Base-by-base conservation (phyloP, 2,113 vertebrate species). In the Phainopepla nitens region DNA sequence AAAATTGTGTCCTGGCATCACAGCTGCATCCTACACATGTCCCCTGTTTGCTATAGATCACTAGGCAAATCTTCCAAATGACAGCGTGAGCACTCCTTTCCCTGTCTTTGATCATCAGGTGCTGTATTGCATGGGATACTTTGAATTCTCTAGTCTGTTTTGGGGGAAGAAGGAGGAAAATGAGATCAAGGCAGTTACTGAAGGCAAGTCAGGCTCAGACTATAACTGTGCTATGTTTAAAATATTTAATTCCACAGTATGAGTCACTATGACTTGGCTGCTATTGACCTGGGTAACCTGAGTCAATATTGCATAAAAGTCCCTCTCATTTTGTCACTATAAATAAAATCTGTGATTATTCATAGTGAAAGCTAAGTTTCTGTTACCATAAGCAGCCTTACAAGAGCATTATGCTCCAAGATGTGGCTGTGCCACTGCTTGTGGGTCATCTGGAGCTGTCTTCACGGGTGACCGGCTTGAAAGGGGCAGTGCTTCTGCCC, bases 291-390 rank as follows among this genome's bases (percentile, higher is more conserved):
- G 45, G 82, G 88, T 92, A 96, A 95, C 96, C 92, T 93, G 78
- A 92, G 96, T 84, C 93, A 96, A 96, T 95, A 95, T 95, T 94
- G 90, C 94, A 96, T 92, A 96, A 97, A 97, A 95, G 89, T 57
- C 86, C 92, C 49, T 94, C 95, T 95, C 80, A 6, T 96, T 96
- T 95, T 97, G 95, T 93, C 91, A 69, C 94, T 95, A 95, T 94
- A 92, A 96, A 96, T 96, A 96, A 96, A 93, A 88, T 88, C 79
- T 53, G 75, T 90, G 88, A 96, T 94, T 97, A 90, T 90, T 95
- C 93, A 92, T 79, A 79, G 78, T 0, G 39, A 95, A 87, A 11
- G 50, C 47, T 76, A 78, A 69, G 51, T 79, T 89, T 95, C 78
- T 91, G 3, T 92, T 94, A 89, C 77, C 90, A 95, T 83, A 87